Evolutionary conservation across 2,113 vertebrate species (phyloP), one percentile per base, ranked within the genome.

Genomic region (Psilopogon haemacephalus): DNA sequence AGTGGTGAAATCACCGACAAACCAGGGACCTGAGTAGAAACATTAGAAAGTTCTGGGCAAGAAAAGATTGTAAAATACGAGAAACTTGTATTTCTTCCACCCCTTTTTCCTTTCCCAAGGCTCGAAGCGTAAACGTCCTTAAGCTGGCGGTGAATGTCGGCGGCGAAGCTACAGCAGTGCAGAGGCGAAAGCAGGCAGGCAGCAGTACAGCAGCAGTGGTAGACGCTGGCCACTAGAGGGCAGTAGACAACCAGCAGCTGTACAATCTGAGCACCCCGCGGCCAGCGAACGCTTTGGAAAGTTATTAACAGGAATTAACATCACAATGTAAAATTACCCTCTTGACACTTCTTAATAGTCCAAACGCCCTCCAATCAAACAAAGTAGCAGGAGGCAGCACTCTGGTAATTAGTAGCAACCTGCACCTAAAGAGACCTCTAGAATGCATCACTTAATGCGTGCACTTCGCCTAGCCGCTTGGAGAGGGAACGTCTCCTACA

Each of bases 201-300:
- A 50, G 13, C 21, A 14, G 35, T 4, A 21, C 3, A 59, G 76
- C 42, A 48, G 81, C 62, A 89, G 37, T 8, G 13, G 11, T 68
- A 62, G 48, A n/a, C 1, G 7, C 54, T 82, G 79, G 58, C 77
- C 92, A 86, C 89, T 64, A 95, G 92, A 83, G 93, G 80, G 94
- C 96, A 83, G 73, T 37, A 92, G 81, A 84, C 18, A 24, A 12
- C 84, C 54, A 76, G 89, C 1, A 78, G 73, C 46, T 6, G 16
- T 12, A 17, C 1, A 83, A 70, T 4, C 62, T 8, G 12, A 86
- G 67, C 62, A 33, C 16, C 3, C 62, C 11, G 2, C 2, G 13
- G 46, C 19, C 50, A 8, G 3, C 21, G 6, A 16, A 48, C 0
- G 13, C n/a, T 55, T 21, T 24, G 8, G 20, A 18, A 24, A 32